phyloP scores from a whole-genome alignment of 2,888 invertebrate genomes.

The Tethea ocularis region DNA sequence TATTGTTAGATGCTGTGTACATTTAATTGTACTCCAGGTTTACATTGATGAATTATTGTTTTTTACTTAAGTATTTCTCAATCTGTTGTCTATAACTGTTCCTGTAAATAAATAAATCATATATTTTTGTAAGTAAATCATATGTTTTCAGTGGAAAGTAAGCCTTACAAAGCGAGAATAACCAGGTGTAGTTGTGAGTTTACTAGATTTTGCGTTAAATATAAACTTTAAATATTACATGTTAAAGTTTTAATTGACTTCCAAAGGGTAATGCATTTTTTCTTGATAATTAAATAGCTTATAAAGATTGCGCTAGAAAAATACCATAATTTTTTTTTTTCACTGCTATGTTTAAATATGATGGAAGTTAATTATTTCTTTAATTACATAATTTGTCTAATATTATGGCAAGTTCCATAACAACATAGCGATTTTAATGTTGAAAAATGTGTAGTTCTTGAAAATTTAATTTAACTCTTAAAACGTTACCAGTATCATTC shows the following conservation, averaged over 20 bases:
- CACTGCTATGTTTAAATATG: background rate
- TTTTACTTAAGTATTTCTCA: too few species aligned
- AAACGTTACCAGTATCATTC: background rate
- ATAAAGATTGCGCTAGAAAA: too few species aligned
- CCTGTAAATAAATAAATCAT: too few species aligned
- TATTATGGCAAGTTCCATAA: background rate
- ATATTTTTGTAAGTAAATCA: too few species aligned
- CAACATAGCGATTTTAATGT: background rate
- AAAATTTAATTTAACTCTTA: too few species aligned
- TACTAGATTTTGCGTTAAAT: background rate
- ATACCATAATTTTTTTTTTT: too few species aligned
- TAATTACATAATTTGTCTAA: background rate
- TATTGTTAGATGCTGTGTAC: too few species aligned
- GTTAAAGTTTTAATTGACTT: background rate
- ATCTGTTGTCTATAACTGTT: too few species aligned
- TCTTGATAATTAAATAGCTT: too few species aligned
- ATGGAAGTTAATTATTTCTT: background rate
- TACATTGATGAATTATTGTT: too few species aligned
- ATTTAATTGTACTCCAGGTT: too few species aligned
- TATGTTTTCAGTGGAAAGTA: background rate
- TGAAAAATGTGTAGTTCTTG: too few species aligned
- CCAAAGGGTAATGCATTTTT: conserved; percentile 3
- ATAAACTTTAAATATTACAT: background rate
- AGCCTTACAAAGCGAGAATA: background rate
- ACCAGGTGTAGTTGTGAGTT: background rate